Evolutionary conservation across 2,113 vertebrate species (phyloP).

Genomic region (Sminthopsis crassicaudata): DNA sequence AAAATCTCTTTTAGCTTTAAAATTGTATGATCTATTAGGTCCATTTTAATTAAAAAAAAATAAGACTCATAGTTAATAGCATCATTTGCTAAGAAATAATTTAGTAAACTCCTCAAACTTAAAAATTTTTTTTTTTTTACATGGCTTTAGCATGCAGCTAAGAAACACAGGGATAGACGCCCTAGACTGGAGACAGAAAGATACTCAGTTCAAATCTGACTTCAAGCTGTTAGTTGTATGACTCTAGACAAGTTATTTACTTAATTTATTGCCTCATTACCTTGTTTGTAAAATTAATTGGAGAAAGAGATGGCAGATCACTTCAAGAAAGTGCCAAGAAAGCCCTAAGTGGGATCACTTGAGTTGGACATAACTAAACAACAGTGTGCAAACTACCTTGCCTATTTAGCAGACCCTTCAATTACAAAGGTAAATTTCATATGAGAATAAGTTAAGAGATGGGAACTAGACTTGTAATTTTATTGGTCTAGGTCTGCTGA

Average conservation of each 20-base stretch:
- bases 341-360: too few relatives aligned
- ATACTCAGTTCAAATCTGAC: neutral
- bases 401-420: too few relatives aligned
- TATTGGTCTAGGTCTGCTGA: neutral
- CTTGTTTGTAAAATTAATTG: too few relatives aligned
- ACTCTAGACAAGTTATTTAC: neutral
- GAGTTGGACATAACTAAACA: too few relatives aligned
- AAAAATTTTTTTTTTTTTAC: neutral
- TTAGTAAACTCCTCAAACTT: neutral
- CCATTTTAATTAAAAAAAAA: neutral
- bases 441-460: neutral
- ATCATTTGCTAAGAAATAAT: slow-evolving; percentile 6
- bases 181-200: neutral
- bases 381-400: too few relatives aligned
- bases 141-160: neutral
- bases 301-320: too few relatives aligned
- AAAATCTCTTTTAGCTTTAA: neutral
- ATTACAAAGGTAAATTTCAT: too few relatives aligned
- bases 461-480: neutral
- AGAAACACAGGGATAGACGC: neutral
- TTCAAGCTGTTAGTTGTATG: neutral
- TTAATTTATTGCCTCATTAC: neutral
- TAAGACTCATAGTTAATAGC: neutral
- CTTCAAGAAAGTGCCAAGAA: too few relatives aligned
- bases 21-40: neutral